Evolutionary conservation across 1,140 invertebrate species (phyloP).

Genomic region (Tetragonula clypearis): DNA sequence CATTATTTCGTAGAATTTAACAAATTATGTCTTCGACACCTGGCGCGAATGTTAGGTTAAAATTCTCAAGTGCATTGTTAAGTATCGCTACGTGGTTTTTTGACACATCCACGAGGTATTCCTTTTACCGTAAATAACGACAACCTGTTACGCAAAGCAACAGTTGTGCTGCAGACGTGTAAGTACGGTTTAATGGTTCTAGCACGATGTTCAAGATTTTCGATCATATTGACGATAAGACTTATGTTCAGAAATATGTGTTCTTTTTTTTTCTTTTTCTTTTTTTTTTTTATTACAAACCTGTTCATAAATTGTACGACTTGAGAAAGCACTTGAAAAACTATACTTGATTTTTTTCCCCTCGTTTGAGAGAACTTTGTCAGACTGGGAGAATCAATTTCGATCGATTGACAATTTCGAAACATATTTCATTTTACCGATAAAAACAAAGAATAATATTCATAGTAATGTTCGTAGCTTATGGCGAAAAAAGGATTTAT

Average conservation of each 20-base stretch:
- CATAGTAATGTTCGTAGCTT: not conserved
- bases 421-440: not conserved
- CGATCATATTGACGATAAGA: not conserved
- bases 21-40: not conserved
- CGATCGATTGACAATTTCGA: not conserved
- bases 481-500: not conserved
- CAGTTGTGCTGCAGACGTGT: constrained; percentile 21
- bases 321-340: not conserved
- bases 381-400: too few relatives aligned
- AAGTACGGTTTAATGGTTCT: not conserved
- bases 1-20: not conserved
- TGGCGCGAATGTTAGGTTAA: constrained; percentile 25
- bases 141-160: constrained; percentile 49
- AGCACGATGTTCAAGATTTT: not conserved
- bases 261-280: not conserved
- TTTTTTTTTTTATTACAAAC: not conserved
- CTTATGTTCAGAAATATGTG: not conserved
- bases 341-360: not conserved
- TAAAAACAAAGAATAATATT: not conserved
- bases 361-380: not conserved
- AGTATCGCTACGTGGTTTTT: not conserved
- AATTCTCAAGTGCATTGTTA: constrained; percentile 11
- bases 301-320: constrained; percentile 17
- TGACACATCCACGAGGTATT: not conserved
- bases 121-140: not conserved